Evolutionary conservation across 2,797 vertebrate genomes (phyloP).

Genomic region (Tarsius wallacei): DNA sequence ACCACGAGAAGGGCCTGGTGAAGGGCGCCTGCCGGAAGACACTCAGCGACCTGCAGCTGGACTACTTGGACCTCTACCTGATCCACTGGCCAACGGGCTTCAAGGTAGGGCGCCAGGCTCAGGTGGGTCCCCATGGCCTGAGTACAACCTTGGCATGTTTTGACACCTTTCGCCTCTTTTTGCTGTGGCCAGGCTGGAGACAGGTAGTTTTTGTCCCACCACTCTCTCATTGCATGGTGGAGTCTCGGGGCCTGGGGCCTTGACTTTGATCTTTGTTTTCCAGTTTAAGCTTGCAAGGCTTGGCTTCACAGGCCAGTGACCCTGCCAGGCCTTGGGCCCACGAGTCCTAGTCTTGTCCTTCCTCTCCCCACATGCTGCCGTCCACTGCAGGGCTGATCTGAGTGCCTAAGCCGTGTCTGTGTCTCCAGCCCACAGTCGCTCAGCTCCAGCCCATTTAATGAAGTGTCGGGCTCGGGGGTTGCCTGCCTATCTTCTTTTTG

Average conservation of each 20-base stretch:
- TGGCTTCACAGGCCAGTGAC: neutral
- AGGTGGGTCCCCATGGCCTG: too few relatives aligned
- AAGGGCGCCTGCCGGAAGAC: conserved; percentile 94
- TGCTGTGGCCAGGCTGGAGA: too few relatives aligned
- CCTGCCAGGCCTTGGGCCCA: neutral
- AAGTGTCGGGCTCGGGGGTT: neutral
- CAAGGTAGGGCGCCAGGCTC: conserved; percentile 90
- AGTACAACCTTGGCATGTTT: accelerated
- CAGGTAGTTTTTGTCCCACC: too few relatives aligned
- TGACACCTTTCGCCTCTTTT: too few relatives aligned
- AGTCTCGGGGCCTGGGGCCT: neutral
- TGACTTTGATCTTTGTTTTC: neutral
- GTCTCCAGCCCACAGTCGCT: neutral
- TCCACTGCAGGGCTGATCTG: neutral
- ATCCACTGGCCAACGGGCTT: conserved; percentile 94
- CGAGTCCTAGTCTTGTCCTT: neutral
- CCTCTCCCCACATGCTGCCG: too few relatives aligned
- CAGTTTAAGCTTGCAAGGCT: neutral
- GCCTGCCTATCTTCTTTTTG: neutral
- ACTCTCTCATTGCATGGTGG: too few relatives aligned
- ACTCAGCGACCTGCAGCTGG: conserved; percentile 92
- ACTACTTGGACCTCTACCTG: conserved; percentile 96
- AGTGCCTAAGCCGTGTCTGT: accelerated
- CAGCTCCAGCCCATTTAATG: neutral
- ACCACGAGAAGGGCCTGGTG: conserved; percentile 93